phyloP scores from a whole-genome alignment of 2,888 invertebrate genomes.

The Liodrosophila aerea region DNA sequence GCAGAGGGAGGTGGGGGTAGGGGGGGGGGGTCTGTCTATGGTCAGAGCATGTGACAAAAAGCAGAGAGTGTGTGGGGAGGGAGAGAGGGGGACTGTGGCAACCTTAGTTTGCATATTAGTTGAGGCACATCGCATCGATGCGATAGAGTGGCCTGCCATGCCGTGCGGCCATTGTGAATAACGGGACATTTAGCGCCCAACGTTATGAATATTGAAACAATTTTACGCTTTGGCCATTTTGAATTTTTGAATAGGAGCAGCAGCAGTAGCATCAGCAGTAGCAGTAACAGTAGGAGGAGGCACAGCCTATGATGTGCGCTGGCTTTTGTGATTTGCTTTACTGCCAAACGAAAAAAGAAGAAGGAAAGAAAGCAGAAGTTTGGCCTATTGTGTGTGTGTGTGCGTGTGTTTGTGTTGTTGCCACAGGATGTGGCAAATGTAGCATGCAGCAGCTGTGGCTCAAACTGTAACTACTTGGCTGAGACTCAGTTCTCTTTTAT shows the following conservation, averaged over 20 bases:
- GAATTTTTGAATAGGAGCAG: conserved; percentile 53
- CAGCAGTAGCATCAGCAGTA: conserved; percentile 4
- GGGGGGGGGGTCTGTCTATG: conserved; percentile 9
- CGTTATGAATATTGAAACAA: conserved; percentile 78
- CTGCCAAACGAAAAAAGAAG: conserved; percentile 19
- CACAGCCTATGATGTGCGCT: conserved; percentile 19
- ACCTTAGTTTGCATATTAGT: conserved; percentile 61
- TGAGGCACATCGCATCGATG: conserved; percentile 39
- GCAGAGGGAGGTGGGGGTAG: background rate
- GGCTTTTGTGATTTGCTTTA: conserved; percentile 31
- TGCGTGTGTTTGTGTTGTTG: conserved; percentile 2
- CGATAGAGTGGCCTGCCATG: conserved; percentile 2
- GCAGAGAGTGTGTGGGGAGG: conserved; percentile 12
- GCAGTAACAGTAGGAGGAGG: background rate
- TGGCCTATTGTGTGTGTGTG: conserved; percentile 10
- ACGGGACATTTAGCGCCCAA: conserved; percentile 72
- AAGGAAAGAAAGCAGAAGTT: conserved; percentile 16
- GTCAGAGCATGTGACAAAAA: conserved; percentile 41
- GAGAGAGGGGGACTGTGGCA: conserved; percentile 2
- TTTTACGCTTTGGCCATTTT: conserved; percentile 75
- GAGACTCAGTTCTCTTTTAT: conserved; percentile 23
- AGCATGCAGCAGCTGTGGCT: conserved; percentile 34
- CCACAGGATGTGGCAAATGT: conserved; percentile 46
- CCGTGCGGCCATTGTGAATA: conserved; percentile 40
- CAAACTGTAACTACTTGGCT: conserved; percentile 18